Evolutionary conservation across 2,797 vertebrate species (phyloP), one percentile per base, ranked within the genome.

Genomic region (Pachyuromys duprasi): DNA sequence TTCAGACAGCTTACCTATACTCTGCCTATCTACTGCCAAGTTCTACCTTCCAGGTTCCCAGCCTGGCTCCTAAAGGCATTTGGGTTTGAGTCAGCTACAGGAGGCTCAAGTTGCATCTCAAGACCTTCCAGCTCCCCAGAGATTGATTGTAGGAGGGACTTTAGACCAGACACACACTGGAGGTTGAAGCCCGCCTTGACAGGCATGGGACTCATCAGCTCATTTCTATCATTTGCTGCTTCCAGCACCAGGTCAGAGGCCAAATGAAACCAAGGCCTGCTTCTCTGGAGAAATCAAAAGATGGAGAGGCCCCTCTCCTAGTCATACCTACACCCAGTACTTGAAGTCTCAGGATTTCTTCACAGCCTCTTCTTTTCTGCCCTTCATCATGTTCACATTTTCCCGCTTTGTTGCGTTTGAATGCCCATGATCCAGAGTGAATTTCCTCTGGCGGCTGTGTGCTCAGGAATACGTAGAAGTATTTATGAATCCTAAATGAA

Each of bases 401-500:
- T 92, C 80, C 96, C 55, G 78, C 86, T 92, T 93, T 93, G 97
- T 95, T 96, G 91, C n/a, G 0, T 94, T 91, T 94, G 96, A 94
- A 97, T 33, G 93, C 96, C 57, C 93, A 93, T 94, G 97, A 97
- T 81, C 95, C 93, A 89, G 87, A 90, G 96, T 92, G 95, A 94
- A 96, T 94, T 95, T 95, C 97, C 74, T 95, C 18, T 3, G 96
- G 95, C 78, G 82, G 78, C 82, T 81, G 60, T 78, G 17, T 89
- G 93, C 53, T 86, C 36, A 0, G 49, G 81, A 82, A 79, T 62
- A 79, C 0, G 15, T 95, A 53, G 1, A 95, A 96, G 93, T 96
- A 94, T 84, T 94, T 96, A 95, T 89, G 96, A 96, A 96, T 96
- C 91, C 95, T 97, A 89, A 96, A 96, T 89, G 94, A 83, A 95